Base-by-base conservation (phyloP, 2,113 vertebrate species). In the Otis tarda region DNA sequence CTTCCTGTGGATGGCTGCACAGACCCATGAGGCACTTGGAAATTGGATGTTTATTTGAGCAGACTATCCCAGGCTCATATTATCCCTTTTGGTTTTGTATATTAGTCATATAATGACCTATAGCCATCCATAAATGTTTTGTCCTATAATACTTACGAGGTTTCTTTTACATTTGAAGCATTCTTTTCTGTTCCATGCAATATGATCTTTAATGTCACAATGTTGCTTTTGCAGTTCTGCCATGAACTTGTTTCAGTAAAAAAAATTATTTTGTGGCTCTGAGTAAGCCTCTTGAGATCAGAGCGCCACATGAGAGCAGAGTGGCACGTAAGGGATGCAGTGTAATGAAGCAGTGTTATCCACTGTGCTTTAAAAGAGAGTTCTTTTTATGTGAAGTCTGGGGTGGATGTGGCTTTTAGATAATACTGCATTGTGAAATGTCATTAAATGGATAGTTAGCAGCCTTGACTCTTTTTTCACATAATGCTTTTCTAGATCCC, bases 11-110 rank as follows among this genome's bases (percentile, higher is more conserved):
- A 17, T 12, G 77, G 56, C 39, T 80, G 28, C 28, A 27, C n/a
- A 63, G 64, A 14, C 45, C 43, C 3, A 0, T 21, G 12, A 39
- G 67, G 27, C 10, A 4, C 56, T 30, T 56, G 68, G 49, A 47
- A 39, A 41, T 6, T 21, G 35, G 15, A 8, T 41, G 33, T 45
- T 17, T 35, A 19, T 20, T 55, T 53, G 67, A 65, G 27, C 45
- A 8, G 17, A 2, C 4, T 33, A 0, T 77, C 64, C 50, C 20
- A 57, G 59, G 14, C 61, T 45, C 7, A 4, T 19, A 1, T 45
- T 22, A 17, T 30, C 63, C 50, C 45, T 73, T 70, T 63, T 76
- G 25, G 35, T 10, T 57, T 74, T 85, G 27, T 39, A 1, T 47
- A 17, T 90, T 71, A 37, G 49, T 64, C 19, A 14, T 56, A 2